Evolutionary conservation across 1,140 invertebrate species (phyloP), one percentile per base, ranked within the genome.

Genomic region (Ceratoteleas bidentatus): DNA sequence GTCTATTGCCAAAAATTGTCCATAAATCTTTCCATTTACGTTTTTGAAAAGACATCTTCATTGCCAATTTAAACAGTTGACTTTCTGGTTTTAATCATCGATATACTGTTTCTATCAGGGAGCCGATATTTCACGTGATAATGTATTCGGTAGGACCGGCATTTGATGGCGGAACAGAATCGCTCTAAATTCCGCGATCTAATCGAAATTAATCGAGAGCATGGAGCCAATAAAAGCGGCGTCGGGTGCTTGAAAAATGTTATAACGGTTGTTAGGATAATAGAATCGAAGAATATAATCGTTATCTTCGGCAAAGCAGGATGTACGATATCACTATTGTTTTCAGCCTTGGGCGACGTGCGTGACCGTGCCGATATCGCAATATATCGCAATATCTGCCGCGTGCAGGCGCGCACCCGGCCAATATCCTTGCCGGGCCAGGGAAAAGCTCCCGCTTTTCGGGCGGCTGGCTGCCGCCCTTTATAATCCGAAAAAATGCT

Each of bases 401-500:
- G 70, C 61, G 61, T 78, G 68, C 81, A 85, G 73, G n/a, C n/a
- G 68, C 77, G 62, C 50, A 64, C 53, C 15, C 2, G 40, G 34
- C 61, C 50, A 73, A 80, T 81, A 83, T 79, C 70, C 73, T 85
- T 64, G 74, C 78, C 64, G 57, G 74, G 66, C 75, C 57, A 58
- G 74, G 66, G 69, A 53, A 68, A 70, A 68, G 53, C 57, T 73
- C 68, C 74, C 74, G 81, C 66, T 79, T 77, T 79, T 84, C 72
- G 73, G 58, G 58, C 43, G 68, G 65, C 49, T 81, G 58, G 66
- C 78, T 52, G 62, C 64, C 60, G 75, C 79, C 75, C 58, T 84
- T 84, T 82, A 84, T 85, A 86, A 86, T 86, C 84, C 83, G 82
- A 86, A 86, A 86, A 85, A 86, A 86, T 80, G 74, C 75, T 72